phyloP scores from a whole-genome alignment of 2,113 vertebrate genomes.

The Phyllopteryx taeniolatus region DNA sequence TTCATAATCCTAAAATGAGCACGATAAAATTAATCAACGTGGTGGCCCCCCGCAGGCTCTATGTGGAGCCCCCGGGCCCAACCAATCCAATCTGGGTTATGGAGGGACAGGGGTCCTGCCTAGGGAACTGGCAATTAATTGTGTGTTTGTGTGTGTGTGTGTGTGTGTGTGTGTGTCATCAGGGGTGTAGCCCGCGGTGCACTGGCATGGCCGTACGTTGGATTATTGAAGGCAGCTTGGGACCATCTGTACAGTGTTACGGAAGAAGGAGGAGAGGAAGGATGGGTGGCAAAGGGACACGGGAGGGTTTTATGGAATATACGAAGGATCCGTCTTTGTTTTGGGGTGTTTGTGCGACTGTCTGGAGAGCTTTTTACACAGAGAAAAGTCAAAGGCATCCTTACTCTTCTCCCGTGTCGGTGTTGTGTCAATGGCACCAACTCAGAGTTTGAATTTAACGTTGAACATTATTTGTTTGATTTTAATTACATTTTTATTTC shows the following conservation, averaged over 20 bases:
- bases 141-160: conserved; percentile 37
- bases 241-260: conserved; percentile 70
- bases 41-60: conserved; percentile 50
- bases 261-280: conserved; percentile 37
- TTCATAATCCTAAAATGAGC: background rate
- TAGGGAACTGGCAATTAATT: conserved; percentile 67
- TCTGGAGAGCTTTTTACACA: background rate
- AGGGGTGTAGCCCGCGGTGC: conserved; percentile 71
- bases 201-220: conserved; percentile 69
- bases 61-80: conserved; percentile 61
- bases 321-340: background rate
- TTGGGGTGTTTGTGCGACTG: background rate
- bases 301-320: background rate
- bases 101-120: conserved; percentile 68
- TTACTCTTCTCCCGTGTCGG: no score
- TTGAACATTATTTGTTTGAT: no score
- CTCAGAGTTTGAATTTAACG: no score
- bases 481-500: no score
- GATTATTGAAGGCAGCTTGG: conserved; percentile 75
- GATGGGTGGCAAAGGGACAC: background rate
- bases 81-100: conserved; percentile 64
- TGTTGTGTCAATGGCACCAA: no score
- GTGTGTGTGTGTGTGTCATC: conserved; percentile 52
- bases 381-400: no score
- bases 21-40: conserved; percentile 18